Evolutionary conservation across 2,888 invertebrate genomes (phyloP).

Genomic region (Corbicula japonica): DNA sequence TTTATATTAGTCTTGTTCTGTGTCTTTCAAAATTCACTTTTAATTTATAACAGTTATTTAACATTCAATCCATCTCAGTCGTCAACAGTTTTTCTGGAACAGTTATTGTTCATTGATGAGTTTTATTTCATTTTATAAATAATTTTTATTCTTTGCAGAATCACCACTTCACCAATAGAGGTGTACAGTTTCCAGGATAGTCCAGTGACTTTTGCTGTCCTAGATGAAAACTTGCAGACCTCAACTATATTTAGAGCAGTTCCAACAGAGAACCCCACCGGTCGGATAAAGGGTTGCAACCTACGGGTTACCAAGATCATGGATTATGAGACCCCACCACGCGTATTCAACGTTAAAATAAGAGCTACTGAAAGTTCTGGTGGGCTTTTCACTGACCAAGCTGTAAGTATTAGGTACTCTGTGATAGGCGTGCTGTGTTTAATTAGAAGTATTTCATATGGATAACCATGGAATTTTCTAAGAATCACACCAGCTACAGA

Average conservation of each 20-base stretch:
- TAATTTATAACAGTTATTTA: too few species aligned
- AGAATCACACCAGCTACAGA: too few species aligned
- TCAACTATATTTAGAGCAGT: slow-evolving; percentile 20
- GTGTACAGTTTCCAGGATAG: slow-evolving; percentile 55
- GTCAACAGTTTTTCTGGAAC: too few species aligned
- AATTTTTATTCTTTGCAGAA: slow-evolving; percentile 13
- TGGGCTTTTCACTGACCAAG: slow-evolving; percentile 5
- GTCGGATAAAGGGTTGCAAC: slow-evolving; percentile 31
- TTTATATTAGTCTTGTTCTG: too few species aligned
- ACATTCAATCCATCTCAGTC: too few species aligned
- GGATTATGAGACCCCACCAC: slow-evolving; percentile 55
- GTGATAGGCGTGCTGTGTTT: too few species aligned
- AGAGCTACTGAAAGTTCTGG: slow-evolving; percentile 37
- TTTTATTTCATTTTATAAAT: not conserved
- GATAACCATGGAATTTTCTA: too few species aligned
- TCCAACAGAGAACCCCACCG: not conserved
- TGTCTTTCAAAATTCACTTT: too few species aligned
- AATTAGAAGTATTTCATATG: too few species aligned
- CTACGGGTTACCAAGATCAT: slow-evolving; percentile 24
- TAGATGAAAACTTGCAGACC: slow-evolving; percentile 1
- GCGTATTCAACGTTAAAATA: slow-evolving; percentile 33
- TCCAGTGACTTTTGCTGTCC: slow-evolving; percentile 30
- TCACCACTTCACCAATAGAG: slow-evolving; percentile 33
- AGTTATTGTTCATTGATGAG: slow-evolving; percentile 1
- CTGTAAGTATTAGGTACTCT: too few species aligned